Conservation (phyloP, 1,140 invertebrate genomes). For the Zaprionus ornatus region DNA sequence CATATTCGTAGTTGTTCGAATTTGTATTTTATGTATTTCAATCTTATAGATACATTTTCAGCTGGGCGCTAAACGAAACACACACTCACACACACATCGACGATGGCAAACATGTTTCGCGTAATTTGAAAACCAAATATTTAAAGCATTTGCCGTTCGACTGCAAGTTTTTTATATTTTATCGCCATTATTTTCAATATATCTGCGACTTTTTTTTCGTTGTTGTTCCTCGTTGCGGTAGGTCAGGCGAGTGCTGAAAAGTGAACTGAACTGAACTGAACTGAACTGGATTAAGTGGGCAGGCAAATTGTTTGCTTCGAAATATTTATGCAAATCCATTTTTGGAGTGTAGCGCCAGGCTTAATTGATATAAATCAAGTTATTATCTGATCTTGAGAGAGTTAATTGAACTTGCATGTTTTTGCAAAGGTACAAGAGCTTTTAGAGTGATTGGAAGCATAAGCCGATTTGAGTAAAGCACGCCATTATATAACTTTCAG, state of each 20-base stretch:
- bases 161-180: slow-evolving; percentile 32
- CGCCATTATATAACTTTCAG: neutral
- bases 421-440: neutral
- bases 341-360: slow-evolving; percentile 18
- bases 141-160: slow-evolving; percentile 34
- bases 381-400: slow-evolving; percentile 27
- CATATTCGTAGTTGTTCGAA: slow-evolving; percentile 10
- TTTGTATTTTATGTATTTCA: slow-evolving; percentile 10
- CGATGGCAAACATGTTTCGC: slow-evolving; percentile 42
- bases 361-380: slow-evolving; percentile 34
- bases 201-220: neutral
- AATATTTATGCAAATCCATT: slow-evolving; percentile 38
- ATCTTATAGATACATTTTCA: slow-evolving; percentile 31
- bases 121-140: slow-evolving; percentile 47
- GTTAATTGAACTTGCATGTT: slow-evolving; percentile 7
- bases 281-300: slow-evolving; percentile 44
- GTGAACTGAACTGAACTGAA: slow-evolving; percentile 33
- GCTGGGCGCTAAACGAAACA: slow-evolving; percentile 36
- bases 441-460: neutral
- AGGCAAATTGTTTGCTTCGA: slow-evolving; percentile 33
- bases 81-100: neutral
- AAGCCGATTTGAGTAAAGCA: neutral
- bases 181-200: slow-evolving; percentile 36
- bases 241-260: slow-evolving; percentile 63
- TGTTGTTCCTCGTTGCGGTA: slow-evolving; percentile 48